phyloP scores from a whole-genome alignment of 1,140 invertebrate genomes.

The Leptinotarsa defecta region DNA sequence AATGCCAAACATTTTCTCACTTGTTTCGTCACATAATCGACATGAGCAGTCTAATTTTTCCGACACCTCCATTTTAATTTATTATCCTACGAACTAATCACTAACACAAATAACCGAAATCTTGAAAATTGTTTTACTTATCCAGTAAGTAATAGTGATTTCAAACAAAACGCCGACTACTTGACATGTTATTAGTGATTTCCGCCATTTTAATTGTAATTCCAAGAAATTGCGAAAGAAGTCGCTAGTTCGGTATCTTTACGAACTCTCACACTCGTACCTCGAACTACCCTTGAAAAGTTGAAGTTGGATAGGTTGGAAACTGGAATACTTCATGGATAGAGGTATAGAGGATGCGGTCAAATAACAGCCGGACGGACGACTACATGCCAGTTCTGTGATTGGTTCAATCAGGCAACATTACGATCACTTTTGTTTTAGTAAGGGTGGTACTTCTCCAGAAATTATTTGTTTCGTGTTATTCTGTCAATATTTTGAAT shows the following conservation, averaged over 20 bases:
- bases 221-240: constrained; percentile 16
- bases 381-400: too few species aligned
- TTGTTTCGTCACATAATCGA: constrained; percentile 51
- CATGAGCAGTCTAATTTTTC: constrained; percentile 41
- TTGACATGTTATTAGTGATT: constrained; percentile 30
- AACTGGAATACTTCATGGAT: too few species aligned
- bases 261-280: too few species aligned
- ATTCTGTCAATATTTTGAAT: too few species aligned
- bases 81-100: constrained; percentile 14
- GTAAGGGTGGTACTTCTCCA: too few species aligned
- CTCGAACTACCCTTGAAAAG: too few species aligned
- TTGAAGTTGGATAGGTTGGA: too few species aligned
- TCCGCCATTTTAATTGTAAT: constrained; percentile 27
- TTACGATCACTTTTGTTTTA: too few species aligned
- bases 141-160: constrained; percentile 9
- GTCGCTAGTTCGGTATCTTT: constrained; percentile 1
- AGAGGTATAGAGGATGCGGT: too few species aligned
- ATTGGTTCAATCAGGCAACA: too few species aligned
- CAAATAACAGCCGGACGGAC: too few species aligned
- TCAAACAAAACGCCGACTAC: constrained; percentile 38
- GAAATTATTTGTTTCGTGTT: too few species aligned
- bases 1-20: constrained; percentile 50
- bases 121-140: constrained; percentile 3
- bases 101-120: constrained; percentile 18
- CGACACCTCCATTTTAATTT: constrained; percentile 26